These are phyloP conservation scores for Epiperipatus broadwayi DNA, from an alignment of 2,888 invertebrate species.

Conservation along the genomic window DNA sequence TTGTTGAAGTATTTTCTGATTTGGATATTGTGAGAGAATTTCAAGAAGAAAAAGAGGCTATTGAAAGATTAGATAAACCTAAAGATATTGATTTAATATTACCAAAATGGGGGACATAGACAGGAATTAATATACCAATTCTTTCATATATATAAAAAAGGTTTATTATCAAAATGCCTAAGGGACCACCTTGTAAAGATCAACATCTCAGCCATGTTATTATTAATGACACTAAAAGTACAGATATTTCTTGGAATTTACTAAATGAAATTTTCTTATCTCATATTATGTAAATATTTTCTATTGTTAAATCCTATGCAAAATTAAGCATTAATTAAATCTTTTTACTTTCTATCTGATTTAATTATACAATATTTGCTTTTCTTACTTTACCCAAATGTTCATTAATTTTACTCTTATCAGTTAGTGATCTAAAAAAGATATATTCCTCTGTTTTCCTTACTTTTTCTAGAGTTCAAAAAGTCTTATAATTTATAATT, in stretches of 20 bases:
- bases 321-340: too few relatives aligned
- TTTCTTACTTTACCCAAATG: too few relatives aligned
- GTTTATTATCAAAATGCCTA: conserved; percentile 43
- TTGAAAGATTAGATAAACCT: conserved; percentile 44
- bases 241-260: conserved; percentile 49
- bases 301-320: too few relatives aligned
- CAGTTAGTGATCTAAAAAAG: too few relatives aligned
- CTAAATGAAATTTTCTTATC: conserved; percentile 31
- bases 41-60: conserved; percentile 21
- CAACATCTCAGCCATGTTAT: conserved; percentile 61
- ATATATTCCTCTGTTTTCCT: too few relatives aligned
- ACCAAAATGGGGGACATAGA: conserved; percentile 95
- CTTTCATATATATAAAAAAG: conserved; percentile 22
- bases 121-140: conserved; percentile 43
- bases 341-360: too few relatives aligned
- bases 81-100: conserved; percentile 52
- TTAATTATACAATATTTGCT: too few relatives aligned
- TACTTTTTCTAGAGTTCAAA: too few relatives aligned
- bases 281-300: too few relatives aligned
- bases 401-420: too few relatives aligned
- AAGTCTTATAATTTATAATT: too few relatives aligned
- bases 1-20: conserved; percentile 80
- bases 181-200: conserved; percentile 47
- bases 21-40: conserved; percentile 78
- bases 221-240: conserved; percentile 55